These are phyloP conservation scores for Emydocephalus ijimae DNA, from an alignment of 2,113 vertebrate genomes.

Conservation along the genomic window DNA sequence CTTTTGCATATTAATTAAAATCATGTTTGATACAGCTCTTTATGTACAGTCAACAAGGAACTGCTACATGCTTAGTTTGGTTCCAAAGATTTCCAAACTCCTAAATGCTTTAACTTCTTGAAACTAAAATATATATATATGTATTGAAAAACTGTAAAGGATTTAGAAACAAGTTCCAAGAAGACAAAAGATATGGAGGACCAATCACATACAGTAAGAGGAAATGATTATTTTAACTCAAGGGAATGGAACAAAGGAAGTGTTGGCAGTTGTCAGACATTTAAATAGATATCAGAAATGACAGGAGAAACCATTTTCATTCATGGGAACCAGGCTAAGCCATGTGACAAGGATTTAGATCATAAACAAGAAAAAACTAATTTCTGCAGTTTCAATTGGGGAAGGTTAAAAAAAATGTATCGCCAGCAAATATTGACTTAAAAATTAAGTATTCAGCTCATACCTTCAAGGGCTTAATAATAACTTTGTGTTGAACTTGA, in stretches of 20 bases:
- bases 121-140: neutral
- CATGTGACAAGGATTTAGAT: neutral
- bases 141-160: neutral
- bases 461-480: neutral
- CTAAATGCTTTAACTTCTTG: neutral
- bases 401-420: neutral
- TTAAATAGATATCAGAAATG: neutral
- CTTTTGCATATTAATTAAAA: neutral
- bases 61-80: neutral
- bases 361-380: neutral
- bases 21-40: neutral
- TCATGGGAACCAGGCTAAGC: neutral
- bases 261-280: neutral
- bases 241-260: neutral
- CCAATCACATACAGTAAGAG: neutral
- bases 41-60: neutral
- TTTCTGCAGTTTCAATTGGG: neutral
- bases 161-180: neutral
- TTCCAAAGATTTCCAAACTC: neutral
- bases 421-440: neutral
- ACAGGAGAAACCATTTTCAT: neutral
- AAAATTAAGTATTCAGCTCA: neutral
- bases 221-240: neutral
- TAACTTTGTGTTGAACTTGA: neutral
- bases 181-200: neutral